Percentiles rank a stretch among this genome's conserved stretches.
These are phyloP conservation scores for Manduca sexta DNA, from an alignment of 1,140 invertebrate genomes.

Conservation along the genomic window DNA sequence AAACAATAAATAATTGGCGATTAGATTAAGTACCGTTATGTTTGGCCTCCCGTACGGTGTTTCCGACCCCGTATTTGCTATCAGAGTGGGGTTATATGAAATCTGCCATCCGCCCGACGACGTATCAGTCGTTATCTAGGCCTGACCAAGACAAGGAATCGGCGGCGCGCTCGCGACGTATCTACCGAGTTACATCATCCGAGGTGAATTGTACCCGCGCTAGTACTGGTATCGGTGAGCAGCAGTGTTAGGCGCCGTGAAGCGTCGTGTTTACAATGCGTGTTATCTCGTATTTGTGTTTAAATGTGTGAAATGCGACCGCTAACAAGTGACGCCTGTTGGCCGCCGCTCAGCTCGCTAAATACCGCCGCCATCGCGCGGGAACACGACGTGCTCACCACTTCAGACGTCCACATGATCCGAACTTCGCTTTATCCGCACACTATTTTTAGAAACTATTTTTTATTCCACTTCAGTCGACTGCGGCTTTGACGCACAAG, in stretches of 20 bases:
- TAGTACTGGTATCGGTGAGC: too few relatives aligned
- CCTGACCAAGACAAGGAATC: slow-evolving; percentile 21
- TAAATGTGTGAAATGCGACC: slow-evolving; percentile 30
- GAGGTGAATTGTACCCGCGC: slow-evolving; percentile 5
- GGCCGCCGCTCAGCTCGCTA: slow-evolving; percentile 42
- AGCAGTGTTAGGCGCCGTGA: slow-evolving; percentile 14
- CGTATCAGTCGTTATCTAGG: slow-evolving; percentile 25
- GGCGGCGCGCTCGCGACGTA: slow-evolving; percentile 6
- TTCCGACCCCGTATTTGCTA: slow-evolving; percentile 12
- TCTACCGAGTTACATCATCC: slow-evolving; percentile 11
- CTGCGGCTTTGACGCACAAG: slow-evolving; percentile 43
- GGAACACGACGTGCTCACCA: slow-evolving; percentile 6
- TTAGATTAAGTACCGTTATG: too few relatives aligned
- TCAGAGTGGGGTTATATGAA: slow-evolving; percentile 13
- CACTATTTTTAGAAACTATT: slow-evolving; percentile 53
- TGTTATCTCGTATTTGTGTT: slow-evolving; percentile 40
- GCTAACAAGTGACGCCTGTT: slow-evolving; percentile 52
- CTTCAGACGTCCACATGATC: slow-evolving; percentile 48
- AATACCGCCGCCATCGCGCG: slow-evolving; percentile 27
- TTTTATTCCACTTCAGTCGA: slow-evolving; percentile 50
- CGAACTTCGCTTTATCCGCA: slow-evolving; percentile 32
- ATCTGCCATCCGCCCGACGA: slow-evolving; percentile 1
- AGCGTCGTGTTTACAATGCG: slow-evolving; percentile 45
- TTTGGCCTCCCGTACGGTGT: too few relatives aligned
- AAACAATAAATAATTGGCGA: too few relatives aligned